These are phyloP conservation scores for Bactericera cockerelli DNA, from an alignment of 1,140 invertebrate genomes.

Conservation along the genomic window DNA sequence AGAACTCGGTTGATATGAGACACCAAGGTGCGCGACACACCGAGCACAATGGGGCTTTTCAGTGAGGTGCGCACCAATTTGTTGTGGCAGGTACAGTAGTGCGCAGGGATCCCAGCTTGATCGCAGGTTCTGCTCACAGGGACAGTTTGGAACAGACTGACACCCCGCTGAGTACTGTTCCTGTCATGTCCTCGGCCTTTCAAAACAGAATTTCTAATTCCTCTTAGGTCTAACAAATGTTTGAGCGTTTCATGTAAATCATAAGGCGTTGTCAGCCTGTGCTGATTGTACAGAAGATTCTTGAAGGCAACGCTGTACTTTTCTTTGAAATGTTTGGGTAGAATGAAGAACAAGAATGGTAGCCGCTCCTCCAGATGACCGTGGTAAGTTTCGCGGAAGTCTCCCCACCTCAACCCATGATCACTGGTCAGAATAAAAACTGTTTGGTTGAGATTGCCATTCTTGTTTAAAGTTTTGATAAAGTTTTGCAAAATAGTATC, in stretches of 20 bases:
- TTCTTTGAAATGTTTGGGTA: slow-evolving; percentile 53
- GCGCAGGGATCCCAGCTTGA: slow-evolving; percentile 52
- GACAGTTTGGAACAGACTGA: slow-evolving; percentile 7
- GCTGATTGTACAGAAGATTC: slow-evolving; percentile 53
- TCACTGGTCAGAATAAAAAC: slow-evolving; percentile 77
- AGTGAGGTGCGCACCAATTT: background rate
- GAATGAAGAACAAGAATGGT: slow-evolving; percentile 54
- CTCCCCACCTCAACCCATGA: slow-evolving; percentile 80
- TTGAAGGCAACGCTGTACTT: slow-evolving; percentile 42
- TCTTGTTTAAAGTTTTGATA: slow-evolving; percentile 18
- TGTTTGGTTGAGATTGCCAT: slow-evolving; percentile 44
- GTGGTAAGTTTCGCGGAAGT: slow-evolving; percentile 56
- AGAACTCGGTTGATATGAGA: background rate
- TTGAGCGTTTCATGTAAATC: slow-evolving; percentile 57
- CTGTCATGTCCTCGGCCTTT: background rate
- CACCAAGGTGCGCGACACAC: background rate
- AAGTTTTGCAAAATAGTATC: slow-evolving; percentile 23
- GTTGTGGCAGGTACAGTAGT: slow-evolving; percentile 71
- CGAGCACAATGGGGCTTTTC: background rate
- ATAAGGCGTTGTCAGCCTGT: slow-evolving; percentile 64
- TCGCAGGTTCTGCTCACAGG: slow-evolving; percentile 47
- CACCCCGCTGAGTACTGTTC: background rate
- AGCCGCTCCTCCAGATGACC: slow-evolving; percentile 80
- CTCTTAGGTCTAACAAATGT: slow-evolving; percentile 30
- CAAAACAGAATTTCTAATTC: background rate